Base-by-base conservation (phyloP, 1,140 invertebrate genomes). In the Paralvinella palmiformis region DNA sequence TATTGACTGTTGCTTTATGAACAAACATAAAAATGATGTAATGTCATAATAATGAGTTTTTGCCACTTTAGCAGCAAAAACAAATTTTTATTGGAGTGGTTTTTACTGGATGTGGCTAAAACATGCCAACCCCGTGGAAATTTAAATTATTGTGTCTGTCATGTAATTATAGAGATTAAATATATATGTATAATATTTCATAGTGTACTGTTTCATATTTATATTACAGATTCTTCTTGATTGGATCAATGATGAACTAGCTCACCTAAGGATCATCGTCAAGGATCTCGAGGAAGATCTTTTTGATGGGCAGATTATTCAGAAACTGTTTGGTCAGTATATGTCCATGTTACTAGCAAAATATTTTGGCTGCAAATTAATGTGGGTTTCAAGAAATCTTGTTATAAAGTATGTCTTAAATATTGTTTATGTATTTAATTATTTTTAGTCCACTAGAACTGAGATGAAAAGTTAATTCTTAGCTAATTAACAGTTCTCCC, bases 181-280 rank as follows among this genome's bases (percentile, higher is more conserved):
- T 61, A 20, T 22, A 2, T 24, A 17, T 24, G 31, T 15, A 29
- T 17, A 10, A 36, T 15, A 24, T n/a, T n/a, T n/a, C n/a, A n/a
- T n/a, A n/a, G n/a, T n/a, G n/a, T n/a, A 15, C 13, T 13, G n/a
- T 24, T 62, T 17, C 20, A 37, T 27, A 13, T 2, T 7, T 32
- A 5, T 62, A 52, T 70, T 65, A 7, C 67, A 78, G 76, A 88
- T 97, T 52, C 81, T 98, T n/a, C 90, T 96, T 66, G 93, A 97
- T 69, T 98, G 95, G 96, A 93, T 98, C 36, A 98, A 98, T 80
- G 94, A 98, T 83, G 96, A 96, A 79, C 79, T 98, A n/a, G 95
- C 95, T 0, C 85, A 89, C 69, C 92, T 98, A 70, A 85, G 96
- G 73, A 99, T 99, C 62, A 97, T 99, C 74, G 95, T 99, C 0